Conservation (phyloP, 1,140 invertebrate genomes). For the Sarcophaga peregrina region DNA sequence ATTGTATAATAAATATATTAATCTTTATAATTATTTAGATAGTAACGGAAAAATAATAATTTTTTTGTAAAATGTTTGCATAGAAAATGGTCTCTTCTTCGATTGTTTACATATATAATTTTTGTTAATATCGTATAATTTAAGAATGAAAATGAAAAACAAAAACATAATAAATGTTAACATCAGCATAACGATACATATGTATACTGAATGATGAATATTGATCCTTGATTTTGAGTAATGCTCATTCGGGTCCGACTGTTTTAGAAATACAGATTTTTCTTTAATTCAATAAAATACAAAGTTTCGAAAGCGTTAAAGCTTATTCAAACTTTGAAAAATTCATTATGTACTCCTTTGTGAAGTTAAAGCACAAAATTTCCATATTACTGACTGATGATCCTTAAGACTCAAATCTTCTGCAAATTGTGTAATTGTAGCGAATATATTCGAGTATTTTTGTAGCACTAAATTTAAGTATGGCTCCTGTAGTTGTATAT, state of each 20-base stretch:
- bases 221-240: too few species aligned
- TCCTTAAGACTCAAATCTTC: slow-evolving; percentile 78
- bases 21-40: neutral
- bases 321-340: too few species aligned
- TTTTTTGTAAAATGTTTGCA: too few species aligned
- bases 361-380: slow-evolving; percentile 74
- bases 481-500: slow-evolving; percentile 73
- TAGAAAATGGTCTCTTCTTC: slow-evolving; percentile 5
- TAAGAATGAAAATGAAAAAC: too few species aligned
- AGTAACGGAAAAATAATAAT: neutral
- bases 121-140: too few species aligned
- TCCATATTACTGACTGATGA: slow-evolving; percentile 79
- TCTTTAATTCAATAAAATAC: too few species aligned
- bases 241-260: too few species aligned
- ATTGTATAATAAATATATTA: neutral
- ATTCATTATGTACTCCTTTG: neutral
- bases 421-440: slow-evolving; percentile 49
- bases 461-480: slow-evolving; percentile 81
- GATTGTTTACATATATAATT: neutral
- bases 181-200: too few species aligned
- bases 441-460: slow-evolving; percentile 81
- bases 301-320: too few species aligned
- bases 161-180: too few species aligned
- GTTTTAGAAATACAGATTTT: too few species aligned
- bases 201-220: too few species aligned